Conservation (phyloP, 2,113 vertebrate species). For the Pyrgilauda ruficollis region DNA sequence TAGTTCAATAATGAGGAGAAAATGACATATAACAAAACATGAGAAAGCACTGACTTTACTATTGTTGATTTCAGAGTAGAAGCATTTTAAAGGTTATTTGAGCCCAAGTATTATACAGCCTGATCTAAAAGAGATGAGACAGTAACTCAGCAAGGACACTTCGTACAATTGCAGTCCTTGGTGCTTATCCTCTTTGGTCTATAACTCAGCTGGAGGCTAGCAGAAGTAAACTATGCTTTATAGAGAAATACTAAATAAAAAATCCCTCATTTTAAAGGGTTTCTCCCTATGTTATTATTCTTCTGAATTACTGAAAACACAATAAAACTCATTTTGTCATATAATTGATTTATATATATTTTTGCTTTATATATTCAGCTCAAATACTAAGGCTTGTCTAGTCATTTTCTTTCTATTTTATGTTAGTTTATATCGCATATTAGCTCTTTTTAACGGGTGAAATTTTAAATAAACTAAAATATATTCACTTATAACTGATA, state of each 20-base stretch:
- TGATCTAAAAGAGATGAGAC: slow-evolving; percentile 1
- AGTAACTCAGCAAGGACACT: slow-evolving; percentile 20
- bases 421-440: neutral
- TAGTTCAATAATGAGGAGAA: neutral
- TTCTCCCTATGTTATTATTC: neutral
- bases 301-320: neutral
- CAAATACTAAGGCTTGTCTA: neutral
- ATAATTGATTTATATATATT: neutral
- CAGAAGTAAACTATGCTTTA: neutral
- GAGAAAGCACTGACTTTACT: neutral
- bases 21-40: neutral
- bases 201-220: slow-evolving; percentile 14
- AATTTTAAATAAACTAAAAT: neutral
- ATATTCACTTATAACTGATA: neutral
- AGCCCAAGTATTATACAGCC: neutral
- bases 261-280: neutral
- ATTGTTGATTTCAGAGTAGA: neutral
- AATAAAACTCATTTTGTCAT: neutral
- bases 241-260: neutral
- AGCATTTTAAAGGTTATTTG: neutral
- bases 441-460: neutral
- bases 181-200: neutral
- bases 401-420: neutral
- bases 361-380: neutral
- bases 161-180: neutral